A percentile compares a stretch with the other conserved stretches of the same genome.
Evolutionary conservation across 2,113 vertebrate genomes (phyloP).

Genomic region (Tapirus terrestris): DNA sequence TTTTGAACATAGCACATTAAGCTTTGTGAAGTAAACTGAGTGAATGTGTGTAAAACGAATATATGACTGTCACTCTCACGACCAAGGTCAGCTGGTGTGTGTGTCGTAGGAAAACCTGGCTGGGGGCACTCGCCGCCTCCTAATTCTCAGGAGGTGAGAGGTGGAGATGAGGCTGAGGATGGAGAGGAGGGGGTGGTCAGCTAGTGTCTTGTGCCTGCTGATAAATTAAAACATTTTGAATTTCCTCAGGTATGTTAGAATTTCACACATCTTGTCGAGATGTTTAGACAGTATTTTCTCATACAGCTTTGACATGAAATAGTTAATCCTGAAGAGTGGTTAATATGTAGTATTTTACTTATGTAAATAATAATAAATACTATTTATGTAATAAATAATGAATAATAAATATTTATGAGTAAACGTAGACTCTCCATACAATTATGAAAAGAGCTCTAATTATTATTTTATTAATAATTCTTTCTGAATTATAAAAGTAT

Average conservation of each 20-base stretch:
- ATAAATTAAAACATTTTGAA: background rate
- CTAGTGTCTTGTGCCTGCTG: background rate
- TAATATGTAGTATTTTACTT: background rate
- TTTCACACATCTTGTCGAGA: background rate
- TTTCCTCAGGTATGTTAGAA: background rate
- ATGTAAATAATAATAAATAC: background rate
- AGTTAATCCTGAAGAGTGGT: background rate
- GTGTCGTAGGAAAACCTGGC: background rate
- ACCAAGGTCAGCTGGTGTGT: background rate
- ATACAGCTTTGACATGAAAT: background rate
- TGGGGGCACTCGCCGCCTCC: background rate
- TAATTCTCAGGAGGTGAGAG: background rate
- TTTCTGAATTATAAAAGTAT: constrained; percentile 8
- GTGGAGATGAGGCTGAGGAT: no score
- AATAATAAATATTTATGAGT: background rate
- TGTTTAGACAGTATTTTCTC: background rate
- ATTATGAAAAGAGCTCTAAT: background rate
- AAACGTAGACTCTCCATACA: background rate
- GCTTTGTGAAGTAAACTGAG: background rate
- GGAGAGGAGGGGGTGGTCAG: no score
- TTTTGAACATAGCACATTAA: background rate
- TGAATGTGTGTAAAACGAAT: background rate
- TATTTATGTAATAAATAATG: background rate
- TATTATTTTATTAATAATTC: constrained; percentile 18
- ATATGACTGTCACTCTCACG: background rate